Evolutionary conservation across 2,888 invertebrate genomes (phyloP), one percentile per base, ranked within the genome.

Genomic region (Heliconius charithonia): DNA sequence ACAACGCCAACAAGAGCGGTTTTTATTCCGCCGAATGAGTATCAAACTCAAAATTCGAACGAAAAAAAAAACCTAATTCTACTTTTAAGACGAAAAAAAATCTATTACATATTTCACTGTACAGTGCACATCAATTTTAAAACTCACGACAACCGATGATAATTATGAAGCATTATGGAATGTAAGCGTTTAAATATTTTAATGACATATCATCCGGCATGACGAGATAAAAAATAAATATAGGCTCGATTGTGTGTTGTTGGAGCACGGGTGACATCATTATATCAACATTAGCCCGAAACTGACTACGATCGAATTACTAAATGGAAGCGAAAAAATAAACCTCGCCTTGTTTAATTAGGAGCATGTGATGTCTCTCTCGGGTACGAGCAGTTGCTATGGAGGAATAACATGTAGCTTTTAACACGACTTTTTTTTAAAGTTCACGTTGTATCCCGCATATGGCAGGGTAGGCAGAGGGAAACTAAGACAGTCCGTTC

Each of bases 231-330:
- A 88, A 88, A 87, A 87, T 88, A 90, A 90, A 90, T 85, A 90
- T 82, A 85, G 86, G 83, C 84, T 81, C 81, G 82, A 87, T 87
- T 89, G 89, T 90, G 83, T 85, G 82, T 85, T 51, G 83, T 83
- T 84, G 84, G 85, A 87, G 86, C 87, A 88, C 85, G 85, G 86
- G 85, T 92, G 91, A 91, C 90, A 89, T 92, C 91, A 91, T 86
- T 84, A 63, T 84, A 85, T 87, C 85, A 89, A 88, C 87, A 88
- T 79, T 82, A 83, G 83, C 83, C 86, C 84, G 84, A 87, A 89
- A 87, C 86, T 86, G 86, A 86, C 83, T 78, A 84, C 81, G 86
- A 86, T 90, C 89, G 84, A 85, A 87, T 89, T 89, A 89, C 88
- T 82, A 85, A 85, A 86, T 85, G 85, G 83, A 85, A 85, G 73